Conservation (phyloP, 2,113 vertebrate genomes). For the Stegostoma tigrinum region DNA sequence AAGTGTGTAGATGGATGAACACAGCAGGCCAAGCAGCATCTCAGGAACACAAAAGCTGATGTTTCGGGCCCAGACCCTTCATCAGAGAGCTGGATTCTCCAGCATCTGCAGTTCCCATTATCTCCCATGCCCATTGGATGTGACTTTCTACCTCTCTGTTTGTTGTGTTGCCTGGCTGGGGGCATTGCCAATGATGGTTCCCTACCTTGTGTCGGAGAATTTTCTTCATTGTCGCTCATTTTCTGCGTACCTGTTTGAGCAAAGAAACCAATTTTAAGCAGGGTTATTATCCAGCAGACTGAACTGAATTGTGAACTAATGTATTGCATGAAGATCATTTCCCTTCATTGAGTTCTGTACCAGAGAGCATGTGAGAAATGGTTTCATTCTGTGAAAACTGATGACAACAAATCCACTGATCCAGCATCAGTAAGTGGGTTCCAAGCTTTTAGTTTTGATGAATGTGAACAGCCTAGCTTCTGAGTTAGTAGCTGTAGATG, state of each 20-base stretch:
- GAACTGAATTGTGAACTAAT: neutral
- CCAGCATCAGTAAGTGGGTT: neutral
- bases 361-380: neutral
- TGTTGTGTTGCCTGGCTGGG: neutral
- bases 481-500: too few species aligned
- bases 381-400: neutral
- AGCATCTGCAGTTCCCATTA: too few species aligned
- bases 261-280: neutral
- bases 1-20: too few species aligned
- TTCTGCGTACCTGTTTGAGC: neutral
- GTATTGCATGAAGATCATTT: neutral
- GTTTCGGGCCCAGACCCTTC: too few species aligned
- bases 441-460: neutral
- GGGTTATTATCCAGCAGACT: neutral
- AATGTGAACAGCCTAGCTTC: neutral
- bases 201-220: neutral
- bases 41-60: too few species aligned
- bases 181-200: neutral
- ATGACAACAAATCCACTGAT: neutral
- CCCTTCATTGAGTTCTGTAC: too few species aligned
- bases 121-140: neutral
- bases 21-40: too few species aligned
- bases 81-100: too few species aligned
- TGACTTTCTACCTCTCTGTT: neutral
- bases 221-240: slow-evolving; percentile 2